Base-by-base conservation (phyloP, 2,888 invertebrate genomes). In the Pediacus dermestoides region DNA sequence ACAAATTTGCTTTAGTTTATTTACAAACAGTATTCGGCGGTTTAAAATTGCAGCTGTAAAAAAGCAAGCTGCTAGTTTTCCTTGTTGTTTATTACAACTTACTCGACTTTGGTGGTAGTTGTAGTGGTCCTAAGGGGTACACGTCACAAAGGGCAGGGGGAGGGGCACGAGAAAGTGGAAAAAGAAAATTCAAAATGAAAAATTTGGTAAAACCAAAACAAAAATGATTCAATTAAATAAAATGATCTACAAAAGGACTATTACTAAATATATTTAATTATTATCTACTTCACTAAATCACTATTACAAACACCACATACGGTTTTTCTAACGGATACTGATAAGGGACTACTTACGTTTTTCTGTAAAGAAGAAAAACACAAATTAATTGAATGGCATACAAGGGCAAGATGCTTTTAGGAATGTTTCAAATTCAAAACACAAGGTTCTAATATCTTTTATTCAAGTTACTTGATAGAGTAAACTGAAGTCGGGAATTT, bases 51-150 rank as follows among this genome's bases (percentile, higher is more conserved):
- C 12, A 9, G 4, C 4, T 28, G 4, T 28, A 14, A 25, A 25
- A 25, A 25, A 25, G 9, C 9, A n/a, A 9, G 23, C 4, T 23
- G 23, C 23, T 23, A 23, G n/a, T 23, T 30, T 16, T 28, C 28
- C 2, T 16, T 28, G 18, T 8, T 9, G 9, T 30, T 18, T 4
- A 35, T 21, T 12, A 21, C 40, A 48, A 67, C 66, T 67, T 67
- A 67, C 67, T 67, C 67, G 63, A 60, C 61, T 64, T 62, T 64
- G 57, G 63, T 64, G 49, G 61, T 62, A 48, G 63, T 62, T 38
- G 61, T 61, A 44, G 63, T 63, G 43, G 62, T 66, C 61, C 63
- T 65, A 59, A 53, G 48, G 28, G n/a, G 48, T 46, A 51, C 50
- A 54, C 53, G 48, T 52, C 56, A 53, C 55, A 55, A 50, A 44